These are phyloP conservation scores for Dryoscopus gambensis DNA, from an alignment of 2,113 vertebrate genomes.

Conservation along the genomic window DNA sequence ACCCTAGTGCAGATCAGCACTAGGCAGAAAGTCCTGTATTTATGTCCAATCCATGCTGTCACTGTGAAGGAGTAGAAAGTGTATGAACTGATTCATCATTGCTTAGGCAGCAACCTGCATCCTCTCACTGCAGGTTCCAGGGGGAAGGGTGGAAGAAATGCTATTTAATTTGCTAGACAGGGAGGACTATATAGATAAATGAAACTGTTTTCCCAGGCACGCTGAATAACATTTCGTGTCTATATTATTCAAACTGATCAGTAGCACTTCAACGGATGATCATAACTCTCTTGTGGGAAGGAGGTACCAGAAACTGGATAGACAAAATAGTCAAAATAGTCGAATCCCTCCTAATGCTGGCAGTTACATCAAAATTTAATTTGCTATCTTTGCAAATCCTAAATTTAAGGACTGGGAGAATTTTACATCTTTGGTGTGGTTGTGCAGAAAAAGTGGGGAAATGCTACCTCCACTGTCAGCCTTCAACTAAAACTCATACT, in stretches of 20 bases:
- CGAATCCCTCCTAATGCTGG: neutral
- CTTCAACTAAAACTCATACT: neutral
- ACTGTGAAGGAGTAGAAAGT: neutral
- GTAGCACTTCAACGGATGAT: neutral
- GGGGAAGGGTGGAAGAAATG: neutral
- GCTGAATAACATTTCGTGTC: neutral
- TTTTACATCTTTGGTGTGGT: neutral
- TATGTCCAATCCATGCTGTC: neutral
- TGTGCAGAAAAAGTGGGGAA: neutral
- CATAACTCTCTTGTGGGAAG: neutral
- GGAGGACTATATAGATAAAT: neutral
- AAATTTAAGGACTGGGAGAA: neutral
- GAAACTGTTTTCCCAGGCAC: neutral
- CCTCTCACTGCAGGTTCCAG: neutral
- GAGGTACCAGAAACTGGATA: neutral
- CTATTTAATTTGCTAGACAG: neutral
- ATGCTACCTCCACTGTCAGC: neutral
- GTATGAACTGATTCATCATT: neutral
- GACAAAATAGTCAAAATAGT: neutral
- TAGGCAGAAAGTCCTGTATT: neutral
- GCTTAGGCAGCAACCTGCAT: neutral
- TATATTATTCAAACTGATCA: neutral
- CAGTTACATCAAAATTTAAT: neutral
- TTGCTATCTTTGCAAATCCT: neutral
- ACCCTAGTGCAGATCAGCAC: neutral